Conservation (phyloP, 2,888 invertebrate species). For the Trichogramma dendrolimi region DNA sequence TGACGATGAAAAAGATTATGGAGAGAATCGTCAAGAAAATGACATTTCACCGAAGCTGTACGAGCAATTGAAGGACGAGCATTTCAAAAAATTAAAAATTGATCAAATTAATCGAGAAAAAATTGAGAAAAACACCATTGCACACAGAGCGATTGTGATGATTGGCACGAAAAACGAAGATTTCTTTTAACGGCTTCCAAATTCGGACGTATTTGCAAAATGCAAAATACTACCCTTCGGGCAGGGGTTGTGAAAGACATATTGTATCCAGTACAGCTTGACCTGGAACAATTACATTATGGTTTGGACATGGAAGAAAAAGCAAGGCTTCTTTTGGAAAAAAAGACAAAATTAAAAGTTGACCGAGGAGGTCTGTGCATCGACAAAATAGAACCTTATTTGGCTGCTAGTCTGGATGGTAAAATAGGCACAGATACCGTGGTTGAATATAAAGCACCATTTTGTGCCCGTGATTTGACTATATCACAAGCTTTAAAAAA, state of each 20-base stretch:
- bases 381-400: slow-evolving; percentile 2
- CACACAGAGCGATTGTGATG: slow-evolving; percentile 19
- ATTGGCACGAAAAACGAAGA: slow-evolving; percentile 20
- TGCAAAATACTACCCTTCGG: slow-evolving; percentile 19
- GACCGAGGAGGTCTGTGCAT: slow-evolving; percentile 7
- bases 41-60: slow-evolving; percentile 9
- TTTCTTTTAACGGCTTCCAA: slow-evolving; percentile 24
- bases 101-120: slow-evolving; percentile 9
- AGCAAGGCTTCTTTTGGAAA: slow-evolving; percentile 5
- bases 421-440: slow-evolving; percentile 10
- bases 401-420: slow-evolving; percentile 16
- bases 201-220: slow-evolving; percentile 26
- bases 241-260: slow-evolving; percentile 22
- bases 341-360: slow-evolving; percentile 1
- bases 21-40: slow-evolving; percentile 4
- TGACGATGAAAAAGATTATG: slow-evolving; percentile 13
- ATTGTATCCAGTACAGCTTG: slow-evolving; percentile 19
- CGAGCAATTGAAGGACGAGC: slow-evolving; percentile 6
- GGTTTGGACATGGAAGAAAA: slow-evolving; percentile 6
- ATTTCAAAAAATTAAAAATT: slow-evolving; percentile 15
- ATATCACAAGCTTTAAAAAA: slow-evolving; percentile 11
- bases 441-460: slow-evolving; percentile 15
- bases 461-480: slow-evolving; percentile 1
- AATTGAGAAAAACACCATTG: slow-evolving; percentile 22
- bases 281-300: slow-evolving; percentile 3